Percentiles rank a stretch among this genome's conserved stretches.
Evolutionary conservation across 1,140 invertebrate species (phyloP).

Genomic region (Drosophila sproati): DNA sequence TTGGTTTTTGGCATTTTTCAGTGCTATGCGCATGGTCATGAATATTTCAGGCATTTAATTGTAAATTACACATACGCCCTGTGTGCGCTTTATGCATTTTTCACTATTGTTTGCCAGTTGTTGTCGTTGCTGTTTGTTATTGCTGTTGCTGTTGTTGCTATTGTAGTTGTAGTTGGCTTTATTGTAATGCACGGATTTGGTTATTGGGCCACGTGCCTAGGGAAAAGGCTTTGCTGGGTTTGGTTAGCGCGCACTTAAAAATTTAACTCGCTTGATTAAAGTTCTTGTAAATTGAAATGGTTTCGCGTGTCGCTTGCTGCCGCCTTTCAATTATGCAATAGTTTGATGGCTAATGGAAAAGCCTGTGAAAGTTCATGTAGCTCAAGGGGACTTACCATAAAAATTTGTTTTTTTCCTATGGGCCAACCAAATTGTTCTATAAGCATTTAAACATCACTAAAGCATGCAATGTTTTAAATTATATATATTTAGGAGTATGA

Average conservation of each 20-base stretch:
- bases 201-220: constrained; percentile 60
- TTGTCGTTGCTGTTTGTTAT: not conserved
- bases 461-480: not conserved
- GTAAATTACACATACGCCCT: constrained; percentile 79
- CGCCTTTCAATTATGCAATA: constrained; percentile 47
- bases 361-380: constrained; percentile 12
- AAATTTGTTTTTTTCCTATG: constrained; percentile 3
- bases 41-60: constrained; percentile 80
- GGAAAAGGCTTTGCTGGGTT: constrained; percentile 26
- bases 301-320: constrained; percentile 35
- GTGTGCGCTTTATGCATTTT: constrained; percentile 71
- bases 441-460: not conserved
- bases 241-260: constrained; percentile 46
- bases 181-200: constrained; percentile 64
- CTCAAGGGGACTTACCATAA: not conserved
- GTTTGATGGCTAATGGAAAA: constrained; percentile 36
- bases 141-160: constrained; percentile 19
- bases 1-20: constrained; percentile 46
- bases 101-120: constrained; percentile 56
- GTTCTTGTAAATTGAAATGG: constrained; percentile 35
- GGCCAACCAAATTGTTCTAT: not conserved
- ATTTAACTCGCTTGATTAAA: constrained; percentile 57
- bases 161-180: constrained; percentile 22
- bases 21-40: constrained; percentile 40
- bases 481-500: too few relatives aligned